These are phyloP conservation scores for Momotus momota DNA, from an alignment of 2,797 vertebrate species.

Conservation along the genomic window DNA sequence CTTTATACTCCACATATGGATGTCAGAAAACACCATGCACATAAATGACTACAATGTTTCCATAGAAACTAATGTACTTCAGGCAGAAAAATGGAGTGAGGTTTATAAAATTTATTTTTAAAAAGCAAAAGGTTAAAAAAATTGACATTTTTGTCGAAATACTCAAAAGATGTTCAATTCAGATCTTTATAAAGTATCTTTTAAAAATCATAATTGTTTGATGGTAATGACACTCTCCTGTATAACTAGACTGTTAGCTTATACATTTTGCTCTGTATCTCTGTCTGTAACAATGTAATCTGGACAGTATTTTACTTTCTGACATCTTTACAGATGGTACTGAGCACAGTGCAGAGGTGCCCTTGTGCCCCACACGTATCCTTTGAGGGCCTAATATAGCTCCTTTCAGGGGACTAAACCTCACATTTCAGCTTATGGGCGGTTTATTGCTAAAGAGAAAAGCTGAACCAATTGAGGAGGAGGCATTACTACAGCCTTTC, in stretches of 20 bases:
- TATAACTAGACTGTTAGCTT: background rate
- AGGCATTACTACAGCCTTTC: background rate
- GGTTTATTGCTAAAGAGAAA: constrained; percentile 1
- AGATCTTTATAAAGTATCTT: background rate
- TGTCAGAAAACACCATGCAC: constrained; percentile 34
- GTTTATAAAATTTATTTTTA: background rate
- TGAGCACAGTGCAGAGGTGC: background rate
- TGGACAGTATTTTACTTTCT: background rate
- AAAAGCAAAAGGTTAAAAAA: background rate
- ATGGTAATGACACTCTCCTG: background rate
- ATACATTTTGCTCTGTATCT: background rate
- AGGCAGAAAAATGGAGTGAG: constrained; percentile 36
- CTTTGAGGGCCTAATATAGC: background rate
- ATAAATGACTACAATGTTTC: constrained; percentile 56
- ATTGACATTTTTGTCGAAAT: background rate
- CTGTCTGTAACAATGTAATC: background rate
- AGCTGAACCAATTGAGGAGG: background rate
- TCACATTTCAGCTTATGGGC: background rate
- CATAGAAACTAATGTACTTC: constrained; percentile 61
- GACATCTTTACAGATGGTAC: background rate
- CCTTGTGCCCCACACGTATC: accelerated
- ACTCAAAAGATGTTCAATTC: background rate
- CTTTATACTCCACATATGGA: constrained; percentile 25
- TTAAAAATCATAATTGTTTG: background rate
- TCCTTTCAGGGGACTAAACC: background rate